Evolutionary conservation across 1,140 invertebrate species (phyloP).

Genomic region (Calosoma granatense): DNA sequence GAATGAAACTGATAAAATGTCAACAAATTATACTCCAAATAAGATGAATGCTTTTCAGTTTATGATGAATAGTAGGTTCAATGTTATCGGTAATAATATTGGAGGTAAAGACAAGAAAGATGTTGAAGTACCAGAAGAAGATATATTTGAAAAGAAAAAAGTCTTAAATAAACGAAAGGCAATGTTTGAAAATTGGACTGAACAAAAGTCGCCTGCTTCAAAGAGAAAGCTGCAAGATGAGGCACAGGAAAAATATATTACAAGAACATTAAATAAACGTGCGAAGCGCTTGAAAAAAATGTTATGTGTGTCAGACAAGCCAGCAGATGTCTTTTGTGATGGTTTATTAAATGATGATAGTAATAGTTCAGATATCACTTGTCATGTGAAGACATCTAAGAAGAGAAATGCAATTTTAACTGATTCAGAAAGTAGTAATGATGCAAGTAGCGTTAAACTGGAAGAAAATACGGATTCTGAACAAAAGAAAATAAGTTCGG

Average conservation of each 20-base stretch:
- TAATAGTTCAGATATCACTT: neutral
- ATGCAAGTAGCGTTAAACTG: constrained; percentile 2
- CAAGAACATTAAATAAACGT: constrained; percentile 42
- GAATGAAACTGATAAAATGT: neutral
- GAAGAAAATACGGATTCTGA: neutral
- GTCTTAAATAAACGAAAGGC: constrained; percentile 39
- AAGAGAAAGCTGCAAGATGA: constrained; percentile 44
- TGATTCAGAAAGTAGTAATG: constrained; percentile 14
- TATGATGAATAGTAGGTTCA: constrained; percentile 50
- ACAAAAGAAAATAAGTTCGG: neutral
- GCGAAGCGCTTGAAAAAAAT: constrained; percentile 43
- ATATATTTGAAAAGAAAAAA: constrained; percentile 30
- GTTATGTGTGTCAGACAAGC: constrained; percentile 24
- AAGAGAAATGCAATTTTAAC: constrained; percentile 12
- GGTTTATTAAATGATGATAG: constrained; percentile 12
- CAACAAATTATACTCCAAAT: neutral
- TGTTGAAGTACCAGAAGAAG: constrained; percentile 21
- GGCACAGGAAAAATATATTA: constrained; percentile 39
- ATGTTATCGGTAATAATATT: constrained; percentile 48
- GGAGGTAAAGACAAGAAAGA: constrained; percentile 39
- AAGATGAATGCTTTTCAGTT: constrained; percentile 46
- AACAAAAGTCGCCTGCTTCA: constrained; percentile 40
- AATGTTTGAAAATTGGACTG: constrained; percentile 45
- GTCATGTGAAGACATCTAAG: constrained; percentile 9
- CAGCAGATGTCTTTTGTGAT: no score